These are phyloP conservation scores for Aurelia aurita complex sp. Pacific DNA, from an alignment of 30 jellyfish, hydroid and myxozoan genomes.

Conservation along the genomic window DNA sequence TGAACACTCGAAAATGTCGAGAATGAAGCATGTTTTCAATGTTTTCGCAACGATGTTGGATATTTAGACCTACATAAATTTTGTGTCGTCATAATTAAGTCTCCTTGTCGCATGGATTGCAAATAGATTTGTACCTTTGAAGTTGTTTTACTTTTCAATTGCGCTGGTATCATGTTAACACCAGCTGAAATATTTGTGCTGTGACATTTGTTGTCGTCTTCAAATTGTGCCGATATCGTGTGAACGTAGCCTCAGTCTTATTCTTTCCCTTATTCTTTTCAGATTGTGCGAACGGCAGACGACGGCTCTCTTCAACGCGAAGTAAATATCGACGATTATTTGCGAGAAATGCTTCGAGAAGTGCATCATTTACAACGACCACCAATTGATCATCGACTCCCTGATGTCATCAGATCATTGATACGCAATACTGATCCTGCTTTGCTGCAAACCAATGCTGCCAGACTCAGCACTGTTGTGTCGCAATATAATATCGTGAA, in stretches of 20 bases:
- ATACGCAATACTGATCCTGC: slow-evolving; percentile 61
- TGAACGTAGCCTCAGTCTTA: not conserved
- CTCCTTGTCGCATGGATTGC: too few relatives aligned
- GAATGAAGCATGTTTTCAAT: too few relatives aligned
- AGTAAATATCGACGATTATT: slow-evolving; percentile 65
- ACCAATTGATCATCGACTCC: slow-evolving; percentile 45
- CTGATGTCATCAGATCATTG: slow-evolving; percentile 66
- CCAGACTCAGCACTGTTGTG: slow-evolving; percentile 67
- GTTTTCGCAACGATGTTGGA: too few relatives aligned
- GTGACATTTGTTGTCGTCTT: too few relatives aligned
- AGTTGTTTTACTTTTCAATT: too few relatives aligned
- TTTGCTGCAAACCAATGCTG: slow-evolving; percentile 56
- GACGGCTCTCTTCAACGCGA: slow-evolving; percentile 22
- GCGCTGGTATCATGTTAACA: too few relatives aligned
- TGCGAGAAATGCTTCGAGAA: slow-evolving; percentile 58
- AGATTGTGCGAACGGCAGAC: slow-evolving; percentile 29
- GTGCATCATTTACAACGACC: slow-evolving; percentile 61
- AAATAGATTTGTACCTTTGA: too few relatives aligned
- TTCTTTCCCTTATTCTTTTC: slow-evolving; percentile 6
- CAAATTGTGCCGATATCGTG: too few relatives aligned
- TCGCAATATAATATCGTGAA: slow-evolving; percentile 55
- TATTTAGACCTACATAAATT: too few relatives aligned
- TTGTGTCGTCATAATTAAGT: too few relatives aligned
- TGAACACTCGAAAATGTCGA: too few relatives aligned
- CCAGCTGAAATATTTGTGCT: too few relatives aligned